phyloP scores from a whole-genome alignment of 1,140 invertebrate genomes.

The Pseudomyrmex gracilis region DNA sequence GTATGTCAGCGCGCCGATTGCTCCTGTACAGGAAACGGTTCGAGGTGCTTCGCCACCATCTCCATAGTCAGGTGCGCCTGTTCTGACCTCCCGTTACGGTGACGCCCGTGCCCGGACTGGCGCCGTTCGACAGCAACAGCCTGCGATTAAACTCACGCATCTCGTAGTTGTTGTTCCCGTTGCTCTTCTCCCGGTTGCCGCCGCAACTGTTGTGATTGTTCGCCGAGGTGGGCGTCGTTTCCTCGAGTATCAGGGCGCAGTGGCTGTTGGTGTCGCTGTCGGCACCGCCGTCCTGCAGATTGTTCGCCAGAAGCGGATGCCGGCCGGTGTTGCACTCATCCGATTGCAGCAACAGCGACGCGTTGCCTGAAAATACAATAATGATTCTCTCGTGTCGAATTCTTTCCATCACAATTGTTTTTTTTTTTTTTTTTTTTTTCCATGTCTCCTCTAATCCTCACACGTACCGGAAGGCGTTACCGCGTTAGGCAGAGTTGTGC shows the following conservation, averaged over 20 bases:
- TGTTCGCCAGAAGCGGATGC: constrained; percentile 83
- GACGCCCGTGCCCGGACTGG: constrained; percentile 74
- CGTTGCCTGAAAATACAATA: constrained; percentile 74
- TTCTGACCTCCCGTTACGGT: constrained; percentile 76
- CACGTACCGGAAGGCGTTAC: constrained; percentile 76
- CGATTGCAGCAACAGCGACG: constrained; percentile 77
- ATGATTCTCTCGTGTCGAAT: background rate
- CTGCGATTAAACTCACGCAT: constrained; percentile 88
- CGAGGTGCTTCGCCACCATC: constrained; percentile 81
- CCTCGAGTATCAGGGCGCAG: constrained; percentile 87
- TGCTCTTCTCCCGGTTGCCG: constrained; percentile 87
- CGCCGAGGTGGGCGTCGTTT: constrained; percentile 80
- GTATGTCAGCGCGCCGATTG: constrained; percentile 80
- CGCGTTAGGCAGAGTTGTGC: constrained; percentile 79
- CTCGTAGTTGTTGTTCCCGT: constrained; percentile 92
- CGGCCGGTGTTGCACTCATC: constrained; percentile 81
- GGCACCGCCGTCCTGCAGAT: constrained; percentile 86
- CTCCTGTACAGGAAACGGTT: constrained; percentile 81
- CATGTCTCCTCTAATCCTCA: background rate
- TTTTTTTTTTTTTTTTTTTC: background rate
- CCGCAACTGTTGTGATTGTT: constrained; percentile 73
- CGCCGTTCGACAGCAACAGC: constrained; percentile 81
- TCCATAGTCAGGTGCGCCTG: constrained; percentile 85
- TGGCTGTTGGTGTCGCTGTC: constrained; percentile 89
- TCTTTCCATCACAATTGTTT: too few species aligned